Conservation (phyloP, 2,888 invertebrate species). For the Neoaliturus tenellus region DNA sequence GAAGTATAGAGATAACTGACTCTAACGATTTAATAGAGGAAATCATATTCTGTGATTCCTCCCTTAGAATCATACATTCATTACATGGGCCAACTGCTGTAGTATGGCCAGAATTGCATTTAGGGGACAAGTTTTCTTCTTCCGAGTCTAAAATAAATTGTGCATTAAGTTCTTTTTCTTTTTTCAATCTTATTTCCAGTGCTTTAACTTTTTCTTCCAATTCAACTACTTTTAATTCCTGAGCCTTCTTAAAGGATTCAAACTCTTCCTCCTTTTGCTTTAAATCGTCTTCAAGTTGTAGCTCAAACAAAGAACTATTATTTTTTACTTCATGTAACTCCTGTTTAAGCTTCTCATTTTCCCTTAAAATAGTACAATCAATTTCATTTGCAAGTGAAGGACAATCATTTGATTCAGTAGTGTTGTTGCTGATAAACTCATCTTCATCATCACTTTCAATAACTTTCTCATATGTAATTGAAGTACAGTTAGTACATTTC, state of each 20-base stretch:
- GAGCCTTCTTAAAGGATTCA: neutral
- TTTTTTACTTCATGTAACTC: slow-evolving; percentile 17
- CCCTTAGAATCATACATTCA: no score
- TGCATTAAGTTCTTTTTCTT: neutral
- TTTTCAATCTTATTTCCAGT: neutral
- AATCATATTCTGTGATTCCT: no score
- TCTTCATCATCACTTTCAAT: no score
- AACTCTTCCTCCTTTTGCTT: slow-evolving; percentile 16
- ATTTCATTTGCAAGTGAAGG: neutral
- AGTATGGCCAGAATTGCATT: no score
- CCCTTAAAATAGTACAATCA: neutral
- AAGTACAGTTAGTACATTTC: no score
- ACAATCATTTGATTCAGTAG: neutral
- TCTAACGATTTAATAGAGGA: no score
- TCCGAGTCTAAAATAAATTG: no score
- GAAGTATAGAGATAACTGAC: no score
- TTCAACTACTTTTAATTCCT: neutral
- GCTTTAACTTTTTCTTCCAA: neutral
- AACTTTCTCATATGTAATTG: no score
- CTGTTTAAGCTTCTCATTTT: neutral
- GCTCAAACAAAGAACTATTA: slow-evolving; percentile 7
- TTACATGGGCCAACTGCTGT: no score
- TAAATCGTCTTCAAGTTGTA: neutral
- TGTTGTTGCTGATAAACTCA: no score
- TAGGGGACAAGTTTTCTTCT: no score